Conservation (phyloP, 1,140 invertebrate genomes). For the Drepana arcuata region DNA sequence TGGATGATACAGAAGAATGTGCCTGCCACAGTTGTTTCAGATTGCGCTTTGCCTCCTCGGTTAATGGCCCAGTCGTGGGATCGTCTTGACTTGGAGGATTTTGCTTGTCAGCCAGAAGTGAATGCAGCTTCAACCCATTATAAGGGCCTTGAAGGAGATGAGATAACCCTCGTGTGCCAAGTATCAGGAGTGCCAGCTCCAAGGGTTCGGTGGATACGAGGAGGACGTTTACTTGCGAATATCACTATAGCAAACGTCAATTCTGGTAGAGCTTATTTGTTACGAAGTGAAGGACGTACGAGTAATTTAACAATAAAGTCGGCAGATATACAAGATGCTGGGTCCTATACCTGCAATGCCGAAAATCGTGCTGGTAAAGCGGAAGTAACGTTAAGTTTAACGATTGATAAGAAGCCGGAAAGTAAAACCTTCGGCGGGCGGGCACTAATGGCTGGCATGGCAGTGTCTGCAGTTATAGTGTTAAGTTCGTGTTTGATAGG, state of each 20-base stretch:
- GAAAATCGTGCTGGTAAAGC: slow-evolving; percentile 84
- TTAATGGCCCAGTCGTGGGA: slow-evolving; percentile 80
- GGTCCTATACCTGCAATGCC: slow-evolving; percentile 81
- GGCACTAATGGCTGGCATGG: slow-evolving; percentile 74
- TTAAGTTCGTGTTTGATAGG: slow-evolving; percentile 60
- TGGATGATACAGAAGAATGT: slow-evolving; percentile 87
- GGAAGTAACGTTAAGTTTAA: slow-evolving; percentile 79
- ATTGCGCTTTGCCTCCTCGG: slow-evolving; percentile 76
- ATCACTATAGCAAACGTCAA: slow-evolving; percentile 67
- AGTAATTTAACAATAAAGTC: slow-evolving; percentile 82
- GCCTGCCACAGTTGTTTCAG: slow-evolving; percentile 76
- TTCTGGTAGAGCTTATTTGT: slow-evolving; percentile 55
- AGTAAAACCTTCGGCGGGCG: slow-evolving; percentile 74
- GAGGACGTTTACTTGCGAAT: slow-evolving; percentile 68
- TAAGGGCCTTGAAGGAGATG: slow-evolving; percentile 77
- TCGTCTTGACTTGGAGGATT: slow-evolving; percentile 82
- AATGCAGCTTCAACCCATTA: slow-evolving; percentile 69
- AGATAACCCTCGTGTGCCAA: slow-evolving; percentile 81
- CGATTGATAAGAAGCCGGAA: slow-evolving; percentile 75
- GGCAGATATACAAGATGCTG: slow-evolving; percentile 79
- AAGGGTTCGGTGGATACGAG: slow-evolving; percentile 70
- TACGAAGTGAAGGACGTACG: slow-evolving; percentile 61
- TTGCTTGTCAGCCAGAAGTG: slow-evolving; percentile 83
- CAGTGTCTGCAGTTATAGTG: slow-evolving; percentile 61
- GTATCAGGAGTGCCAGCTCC: slow-evolving; percentile 81